Percentiles rank a stretch among this genome's conserved stretches.
Conservation (phyloP, 2,888 invertebrate species). For the Ochropacha duplaris region DNA sequence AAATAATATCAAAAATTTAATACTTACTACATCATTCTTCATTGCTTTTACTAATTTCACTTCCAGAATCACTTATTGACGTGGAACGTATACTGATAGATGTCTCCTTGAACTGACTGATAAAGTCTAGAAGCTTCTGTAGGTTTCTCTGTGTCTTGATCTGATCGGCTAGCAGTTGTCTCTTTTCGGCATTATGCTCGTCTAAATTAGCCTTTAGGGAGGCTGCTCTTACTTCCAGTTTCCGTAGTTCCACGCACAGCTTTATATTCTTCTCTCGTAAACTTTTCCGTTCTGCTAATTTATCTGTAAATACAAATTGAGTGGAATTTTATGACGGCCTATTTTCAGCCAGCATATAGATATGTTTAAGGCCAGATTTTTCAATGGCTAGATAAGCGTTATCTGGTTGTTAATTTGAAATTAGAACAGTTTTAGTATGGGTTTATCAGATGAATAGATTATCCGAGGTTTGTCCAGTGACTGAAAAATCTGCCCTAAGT, state of each 20-base stretch:
- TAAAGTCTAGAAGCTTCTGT: conserved; percentile 76
- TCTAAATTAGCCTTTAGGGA: conserved; percentile 72
- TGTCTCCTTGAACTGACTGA: conserved; percentile 76
- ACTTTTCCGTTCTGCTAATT: conserved; percentile 68
- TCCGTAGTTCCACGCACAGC: conserved; percentile 70
- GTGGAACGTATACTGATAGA: conserved; percentile 68
- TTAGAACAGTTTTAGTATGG: too few relatives aligned
- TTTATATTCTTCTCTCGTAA: conserved; percentile 75
- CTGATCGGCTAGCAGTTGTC: conserved; percentile 72
- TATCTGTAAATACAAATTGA: conserved; percentile 54
- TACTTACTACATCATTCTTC: conserved; percentile 62
- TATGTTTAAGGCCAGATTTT: too few relatives aligned
- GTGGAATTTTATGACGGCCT: too few relatives aligned
- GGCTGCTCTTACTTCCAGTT: conserved; percentile 71
- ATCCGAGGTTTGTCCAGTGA: too few relatives aligned
- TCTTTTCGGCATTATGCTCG: conserved; percentile 74
- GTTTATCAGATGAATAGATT: too few relatives aligned
- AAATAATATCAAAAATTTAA: background rate
- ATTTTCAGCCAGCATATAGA: too few relatives aligned
- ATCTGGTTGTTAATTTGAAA: too few relatives aligned
- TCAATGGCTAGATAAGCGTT: too few relatives aligned
- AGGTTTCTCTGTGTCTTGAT: conserved; percentile 76
- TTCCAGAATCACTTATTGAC: conserved; percentile 68
- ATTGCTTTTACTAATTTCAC: conserved; percentile 72
- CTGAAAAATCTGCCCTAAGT: too few relatives aligned